Conservation (phyloP, 2,113 vertebrate species). For the Microcebus jonahi region DNA sequence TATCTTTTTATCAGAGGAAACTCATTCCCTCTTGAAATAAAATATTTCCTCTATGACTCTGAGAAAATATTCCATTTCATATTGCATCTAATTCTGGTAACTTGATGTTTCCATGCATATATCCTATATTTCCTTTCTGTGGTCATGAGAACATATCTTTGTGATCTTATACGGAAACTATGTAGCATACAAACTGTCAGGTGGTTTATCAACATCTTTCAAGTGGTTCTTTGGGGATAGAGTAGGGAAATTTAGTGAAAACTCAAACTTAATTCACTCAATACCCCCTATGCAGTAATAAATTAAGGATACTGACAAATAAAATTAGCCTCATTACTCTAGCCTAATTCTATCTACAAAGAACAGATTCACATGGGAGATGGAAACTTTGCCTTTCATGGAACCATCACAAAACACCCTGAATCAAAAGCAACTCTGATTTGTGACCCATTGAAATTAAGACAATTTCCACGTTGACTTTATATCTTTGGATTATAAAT, state of each 20-base stretch:
- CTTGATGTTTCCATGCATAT: neutral
- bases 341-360: neutral
- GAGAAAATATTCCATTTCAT: neutral
- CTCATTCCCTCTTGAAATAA: neutral
- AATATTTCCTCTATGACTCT: neutral
- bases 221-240: neutral
- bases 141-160: neutral
- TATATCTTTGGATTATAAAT: neutral
- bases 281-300: neutral
- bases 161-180: neutral
- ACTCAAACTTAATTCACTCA: neutral
- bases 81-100: neutral
- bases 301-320: neutral
- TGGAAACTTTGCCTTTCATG: neutral
- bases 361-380: neutral
- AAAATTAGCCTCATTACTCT: neutral
- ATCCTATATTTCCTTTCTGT: neutral
- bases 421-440: neutral
- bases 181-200: neutral
- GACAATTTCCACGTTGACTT: conserved; percentile 1
- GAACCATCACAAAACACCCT: neutral
- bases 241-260: neutral
- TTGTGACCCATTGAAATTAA: neutral
- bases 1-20: neutral
- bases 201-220: neutral